Evolutionary conservation across 1,140 invertebrate species (phyloP), one percentile per base, ranked within the genome.

Genomic region (Pachypeltis micranthus): DNA sequence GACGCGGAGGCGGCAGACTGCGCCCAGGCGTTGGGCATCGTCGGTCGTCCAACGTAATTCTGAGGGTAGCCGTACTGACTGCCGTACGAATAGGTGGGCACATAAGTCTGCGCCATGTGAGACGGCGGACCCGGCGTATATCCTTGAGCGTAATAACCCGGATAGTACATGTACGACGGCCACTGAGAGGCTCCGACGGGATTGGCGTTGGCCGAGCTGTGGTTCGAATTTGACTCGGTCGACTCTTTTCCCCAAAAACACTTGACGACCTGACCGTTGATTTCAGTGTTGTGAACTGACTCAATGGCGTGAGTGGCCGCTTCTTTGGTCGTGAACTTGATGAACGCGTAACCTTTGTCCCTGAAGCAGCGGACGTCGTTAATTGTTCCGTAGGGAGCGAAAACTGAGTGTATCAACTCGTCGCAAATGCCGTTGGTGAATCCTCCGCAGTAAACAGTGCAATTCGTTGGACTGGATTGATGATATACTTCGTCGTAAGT

Each of bases 191-290:
- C 76, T 55, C 76, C 72, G 69, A 71, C 39, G 57, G 65, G 64
- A 60, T 75, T 74, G 68, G 28, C 73, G 78, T 73, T 81, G 78
- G 69, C 78, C 74, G 70, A 80, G 78, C 34, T 79, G 77, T 72
- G 69, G 71, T 44, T 69, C 70, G 63, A 72, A 16, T 70, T 79
- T 66, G 85, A 85, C 75, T 88, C 85, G 0, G 84, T 84, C 10
- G 85, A 84, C 73, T 98, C 94, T 77, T 98, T 99, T 10, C 97
- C 97, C 97, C 97, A 99, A 73, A 96, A 98, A 79, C 96, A 99
- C 81, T 98, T 98, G 12, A 99, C 93, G 64, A 86, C 84, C 73
- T 96, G 90, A 19, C 96, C 96, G 73, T 90, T 91, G 63, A 99
- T 90, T 76, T 98, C 95, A 62, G 90, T 93, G 70, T 96, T 96